Evolutionary conservation across 2,113 vertebrate genomes (phyloP).

Genomic region (Etheostoma cragini): DNA sequence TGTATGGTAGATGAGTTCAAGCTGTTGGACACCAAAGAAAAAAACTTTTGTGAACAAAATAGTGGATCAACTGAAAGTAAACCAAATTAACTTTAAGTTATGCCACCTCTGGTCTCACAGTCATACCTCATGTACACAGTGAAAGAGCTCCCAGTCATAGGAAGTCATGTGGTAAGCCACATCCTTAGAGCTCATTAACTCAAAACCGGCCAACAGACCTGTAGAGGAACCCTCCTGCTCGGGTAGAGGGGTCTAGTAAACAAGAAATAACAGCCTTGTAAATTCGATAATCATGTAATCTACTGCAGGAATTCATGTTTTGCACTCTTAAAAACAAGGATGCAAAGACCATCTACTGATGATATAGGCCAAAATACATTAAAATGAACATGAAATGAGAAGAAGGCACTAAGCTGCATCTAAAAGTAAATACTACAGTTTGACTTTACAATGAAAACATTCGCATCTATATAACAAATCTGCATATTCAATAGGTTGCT

Average conservation of each 20-base stretch:
- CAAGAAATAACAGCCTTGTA: background rate
- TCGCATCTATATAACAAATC: background rate
- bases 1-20: constrained; percentile 96
- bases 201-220: constrained; percentile 91
- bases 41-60: background rate
- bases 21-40: constrained; percentile 78
- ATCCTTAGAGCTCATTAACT: constrained; percentile 98
- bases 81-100: background rate
- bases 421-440: background rate
- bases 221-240: constrained; percentile 94
- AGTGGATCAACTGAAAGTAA: background rate
- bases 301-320: background rate
- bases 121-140: constrained; percentile 96
- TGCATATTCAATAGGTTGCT: background rate
- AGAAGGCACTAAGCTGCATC: background rate
- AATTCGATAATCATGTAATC: background rate
- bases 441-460: background rate
- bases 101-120: background rate
- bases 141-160: constrained; percentile 99
- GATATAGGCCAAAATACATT: background rate
- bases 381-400: background rate
- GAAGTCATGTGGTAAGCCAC: constrained; percentile 95
- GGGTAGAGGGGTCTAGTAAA: constrained; percentile 89
- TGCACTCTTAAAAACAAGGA: background rate
- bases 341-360: background rate